Evolutionary conservation across 35 echinoderm and acorn worm species (phyloP), one percentile per base, ranked within the genome.

Genomic region (Lytechinus variegatus): DNA sequence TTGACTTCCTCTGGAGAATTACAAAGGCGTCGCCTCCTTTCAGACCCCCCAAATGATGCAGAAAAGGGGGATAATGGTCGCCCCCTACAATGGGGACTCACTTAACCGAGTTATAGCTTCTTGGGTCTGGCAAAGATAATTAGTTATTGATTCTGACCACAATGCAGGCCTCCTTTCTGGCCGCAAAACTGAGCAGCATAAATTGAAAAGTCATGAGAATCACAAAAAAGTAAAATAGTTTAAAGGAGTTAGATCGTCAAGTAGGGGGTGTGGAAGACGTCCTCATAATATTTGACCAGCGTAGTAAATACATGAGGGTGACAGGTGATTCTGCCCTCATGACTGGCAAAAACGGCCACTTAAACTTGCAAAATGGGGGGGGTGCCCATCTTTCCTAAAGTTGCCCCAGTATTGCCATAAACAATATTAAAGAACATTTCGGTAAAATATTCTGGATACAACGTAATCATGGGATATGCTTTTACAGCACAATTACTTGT

Each of bases 51-150:
- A 54, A 93, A 93, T 16, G 92, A 57, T 93, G 53, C 10, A 27
- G 27, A 54, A 13, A 54, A 13, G 28, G 52, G 52, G 55, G 55
- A 93, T 93, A 93, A 93, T 93, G 92, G 92, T 90, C 54, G 4
- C 88, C 88, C 87, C 88, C 55, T 54, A n/a, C 53, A 93, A 93
- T 79, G 12, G 52, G 92, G 92, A 93, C 13, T 93, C 92, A 93
- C 92, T 93, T 93, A 79, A 55, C 92, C 53, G 54, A 57, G 53
- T 57, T 55, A 93, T 93, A 93, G 92, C 92, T 93, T 55, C 92
- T 93, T 54, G 56, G 92, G 54, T 57, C 54, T 93, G 52, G 52
- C 92, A 19, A 8, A 57, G 92, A 93, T 93, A 93, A 93, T 93
- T 93, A 93, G 92, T 93, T 93, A 93, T 93, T 93, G 54, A 93